Evolutionary conservation across 2,888 invertebrate genomes (phyloP).

Genomic region (Acleris laterana): DNA sequence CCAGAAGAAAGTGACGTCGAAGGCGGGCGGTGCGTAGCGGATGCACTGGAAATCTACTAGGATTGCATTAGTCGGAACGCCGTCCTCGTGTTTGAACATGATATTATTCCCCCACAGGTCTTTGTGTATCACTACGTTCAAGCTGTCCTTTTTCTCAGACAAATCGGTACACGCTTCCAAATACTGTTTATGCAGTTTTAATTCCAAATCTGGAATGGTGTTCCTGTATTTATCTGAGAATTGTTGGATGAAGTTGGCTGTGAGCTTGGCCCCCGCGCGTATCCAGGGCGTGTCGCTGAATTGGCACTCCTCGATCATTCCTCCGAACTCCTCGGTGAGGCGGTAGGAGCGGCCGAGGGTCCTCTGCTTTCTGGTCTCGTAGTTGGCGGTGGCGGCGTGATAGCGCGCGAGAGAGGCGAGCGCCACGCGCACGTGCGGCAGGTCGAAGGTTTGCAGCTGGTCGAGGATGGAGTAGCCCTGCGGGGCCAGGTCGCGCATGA

Average conservation of each 20-base stretch:
- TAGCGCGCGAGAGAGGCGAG: conserved; percentile 60
- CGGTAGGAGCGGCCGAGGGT: conserved; percentile 44
- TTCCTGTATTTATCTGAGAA: conserved; percentile 55
- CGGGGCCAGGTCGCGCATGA: conserved; percentile 65
- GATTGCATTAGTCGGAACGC: conserved; percentile 55
- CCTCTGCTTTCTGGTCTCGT: conserved; percentile 52
- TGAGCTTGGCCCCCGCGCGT: conserved; percentile 59
- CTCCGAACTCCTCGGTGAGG: conserved; percentile 50
- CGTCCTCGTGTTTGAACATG: conserved; percentile 62
- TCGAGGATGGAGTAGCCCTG: conserved; percentile 57
- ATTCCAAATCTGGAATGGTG: conserved; percentile 50
- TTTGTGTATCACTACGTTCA: conserved; percentile 68
- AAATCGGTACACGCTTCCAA: conserved; percentile 58
- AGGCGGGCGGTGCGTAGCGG: conserved; percentile 68
- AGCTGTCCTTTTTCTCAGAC: conserved; percentile 50
- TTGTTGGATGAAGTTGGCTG: conserved; percentile 53
- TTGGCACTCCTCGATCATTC: conserved; percentile 54
- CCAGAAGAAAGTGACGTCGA: conserved; percentile 63
- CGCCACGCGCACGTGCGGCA: conserved; percentile 53
- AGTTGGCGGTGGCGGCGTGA: conserved; percentile 67
- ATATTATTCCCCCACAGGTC: conserved; percentile 75
- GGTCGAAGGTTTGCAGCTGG: conserved; percentile 53
- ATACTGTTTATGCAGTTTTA: conserved; percentile 48
- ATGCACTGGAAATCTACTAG: conserved; percentile 70
- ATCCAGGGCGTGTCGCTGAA: conserved; percentile 62